Base-by-base conservation (phyloP, 2,113 vertebrate genomes). In the Calidris pugnax region DNA sequence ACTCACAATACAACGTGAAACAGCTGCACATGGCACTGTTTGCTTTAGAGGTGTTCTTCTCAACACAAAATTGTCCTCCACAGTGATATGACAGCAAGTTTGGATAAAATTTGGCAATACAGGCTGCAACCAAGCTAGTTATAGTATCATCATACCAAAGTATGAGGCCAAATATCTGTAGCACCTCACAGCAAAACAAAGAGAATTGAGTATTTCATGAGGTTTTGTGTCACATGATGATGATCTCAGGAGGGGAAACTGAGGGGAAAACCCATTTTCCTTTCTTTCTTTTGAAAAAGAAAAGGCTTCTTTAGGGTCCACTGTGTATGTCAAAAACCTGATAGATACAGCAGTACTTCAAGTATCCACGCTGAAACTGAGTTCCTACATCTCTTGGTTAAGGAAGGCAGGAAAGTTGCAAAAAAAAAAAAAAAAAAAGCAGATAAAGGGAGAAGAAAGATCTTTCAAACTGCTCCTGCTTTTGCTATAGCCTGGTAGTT, bases 61-160 rank as follows among this genome's bases (percentile, higher is more conserved):
- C 51, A 86, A 62, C 32, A 53, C 23, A 21, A 57, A 75, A 64
- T 30, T 4, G 6, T 22, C 13, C 64, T 80, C 57, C 20, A 9
- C 10, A 92, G 45, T 0, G 0, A 10, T 5, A 5, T 1, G 0
- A 62, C 35, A 66, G 15, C 10, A 68, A 75, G 6, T 22, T 15
- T 50, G 56, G 37, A 41, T 59, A 39, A 14, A 53, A 37, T 37
- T 12, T 76, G 67, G 82, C 67, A 82, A 26, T 0, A 32, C 10
- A 37, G 22, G 12, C 59, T 87, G 73, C 56, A 60, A 68, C 7
- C 23, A 12, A 84, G 43, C n/a, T 56, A 41, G 48, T 78, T 67
- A 63, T 2, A 4, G 39, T 51, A 71, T 53, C 50, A 66, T 21
- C 64, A 30, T 51, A 64, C 26, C 73, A 77, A 84, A 94, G 0